Evolutionary conservation across 2,888 invertebrate genomes (phyloP).

Genomic region (Mesorhabditis belari): DNA sequence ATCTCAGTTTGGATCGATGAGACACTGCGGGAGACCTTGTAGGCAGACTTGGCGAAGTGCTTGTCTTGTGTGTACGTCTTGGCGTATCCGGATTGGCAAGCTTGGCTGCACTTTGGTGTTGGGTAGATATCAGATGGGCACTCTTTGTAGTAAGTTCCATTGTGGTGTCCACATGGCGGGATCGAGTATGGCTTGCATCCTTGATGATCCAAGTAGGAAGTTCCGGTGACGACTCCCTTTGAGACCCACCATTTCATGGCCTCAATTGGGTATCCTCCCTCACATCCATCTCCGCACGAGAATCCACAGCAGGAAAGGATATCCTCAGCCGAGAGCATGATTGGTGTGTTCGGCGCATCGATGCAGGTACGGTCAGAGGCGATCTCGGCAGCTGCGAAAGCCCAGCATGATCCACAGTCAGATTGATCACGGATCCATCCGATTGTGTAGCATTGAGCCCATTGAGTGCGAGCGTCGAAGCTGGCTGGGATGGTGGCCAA

Average conservation of each 20-base stretch:
- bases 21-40: slow-evolving; percentile 60
- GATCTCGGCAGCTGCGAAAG: slow-evolving; percentile 57
- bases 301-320: slow-evolving; percentile 62
- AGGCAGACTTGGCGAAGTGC: slow-evolving; percentile 5
- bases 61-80: slow-evolving; percentile 4
- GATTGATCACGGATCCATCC: slow-evolving; percentile 77
- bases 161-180: slow-evolving; percentile 14
- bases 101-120: slow-evolving; percentile 71
- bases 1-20: slow-evolving; percentile 75
- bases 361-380: slow-evolving; percentile 58
- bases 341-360: slow-evolving; percentile 47
- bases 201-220: slow-evolving; percentile 12
- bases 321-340: slow-evolving; percentile 40
- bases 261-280: slow-evolving; percentile 21
- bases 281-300: slow-evolving; percentile 21
- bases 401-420: slow-evolving; percentile 84
- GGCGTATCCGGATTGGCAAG: slow-evolving; percentile 60
- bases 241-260: slow-evolving; percentile 17
- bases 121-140: slow-evolving; percentile 2
- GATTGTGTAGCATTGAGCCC: slow-evolving; percentile 80
- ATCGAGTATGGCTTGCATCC: slow-evolving; percentile 24
- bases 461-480: slow-evolving; percentile 74
- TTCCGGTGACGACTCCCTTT: slow-evolving; percentile 18
- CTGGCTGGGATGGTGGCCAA: slow-evolving; percentile 65
- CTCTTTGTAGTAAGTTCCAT: slow-evolving; percentile 8